These are phyloP conservation scores for Vireo altiloquus DNA, from an alignment of 2,113 vertebrate genomes.

Conservation along the genomic window DNA sequence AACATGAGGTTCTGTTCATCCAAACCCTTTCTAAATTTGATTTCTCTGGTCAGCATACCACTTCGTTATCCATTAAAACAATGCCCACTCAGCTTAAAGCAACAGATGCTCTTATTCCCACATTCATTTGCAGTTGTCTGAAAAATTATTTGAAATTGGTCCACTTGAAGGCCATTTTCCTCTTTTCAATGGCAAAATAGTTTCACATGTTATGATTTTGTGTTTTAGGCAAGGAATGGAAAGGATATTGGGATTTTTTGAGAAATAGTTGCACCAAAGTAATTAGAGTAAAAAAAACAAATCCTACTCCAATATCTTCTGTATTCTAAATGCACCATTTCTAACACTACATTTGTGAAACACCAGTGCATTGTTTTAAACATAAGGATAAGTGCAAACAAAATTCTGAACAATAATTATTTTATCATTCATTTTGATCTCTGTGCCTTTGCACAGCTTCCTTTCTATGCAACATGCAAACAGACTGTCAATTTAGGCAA, in stretches of 20 bases:
- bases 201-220: not conserved
- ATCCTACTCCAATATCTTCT: not conserved
- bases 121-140: not conserved
- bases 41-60: not conserved
- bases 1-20: slow-evolving; percentile 38
- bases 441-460: not conserved
- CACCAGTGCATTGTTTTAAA: not conserved
- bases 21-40: slow-evolving; percentile 4
- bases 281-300: not conserved
- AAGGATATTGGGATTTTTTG: not conserved
- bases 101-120: not conserved
- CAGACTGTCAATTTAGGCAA: not conserved
- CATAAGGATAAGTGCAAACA: not conserved
- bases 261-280: not conserved
- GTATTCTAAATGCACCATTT: not conserved
- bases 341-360: not conserved
- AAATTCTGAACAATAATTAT: not conserved
- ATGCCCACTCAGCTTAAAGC: not conserved
- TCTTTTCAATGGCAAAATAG: not conserved
- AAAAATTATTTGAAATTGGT: slow-evolving; percentile 15
- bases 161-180: not conserved
- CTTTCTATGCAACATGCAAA: not conserved
- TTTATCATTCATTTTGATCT: not conserved
- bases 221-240: not conserved
- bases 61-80: not conserved